Conservation (phyloP, 2,113 vertebrate species). For the Aramus guarauna region DNA sequence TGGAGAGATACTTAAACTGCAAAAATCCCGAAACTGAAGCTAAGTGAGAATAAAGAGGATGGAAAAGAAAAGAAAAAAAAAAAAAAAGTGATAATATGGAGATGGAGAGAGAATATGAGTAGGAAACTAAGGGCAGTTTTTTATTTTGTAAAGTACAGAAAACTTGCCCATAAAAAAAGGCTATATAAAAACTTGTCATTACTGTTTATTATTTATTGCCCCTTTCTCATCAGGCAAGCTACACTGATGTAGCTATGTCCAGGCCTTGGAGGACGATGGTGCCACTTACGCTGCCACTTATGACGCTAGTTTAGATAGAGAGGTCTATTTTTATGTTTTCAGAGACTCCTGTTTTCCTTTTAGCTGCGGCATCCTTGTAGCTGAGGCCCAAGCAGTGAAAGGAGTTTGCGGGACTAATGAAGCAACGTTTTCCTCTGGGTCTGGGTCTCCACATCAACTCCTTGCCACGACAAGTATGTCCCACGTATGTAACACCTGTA, state of each 20-base stretch:
- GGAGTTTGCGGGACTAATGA: neutral
- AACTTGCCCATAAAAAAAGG: neutral
- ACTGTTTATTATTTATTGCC: neutral
- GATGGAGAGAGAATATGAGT: neutral
- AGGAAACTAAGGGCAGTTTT: neutral
- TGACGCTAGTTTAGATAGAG: neutral
- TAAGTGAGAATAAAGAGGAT: neutral
- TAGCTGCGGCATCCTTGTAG: neutral
- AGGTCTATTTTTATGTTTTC: neutral
- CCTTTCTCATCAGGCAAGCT: neutral
- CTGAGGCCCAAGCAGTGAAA: neutral
- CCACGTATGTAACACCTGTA: neutral
- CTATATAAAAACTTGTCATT: neutral
- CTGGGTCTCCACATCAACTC: fast-evolving
- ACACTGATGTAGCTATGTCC: neutral
- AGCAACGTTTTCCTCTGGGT: neutral
- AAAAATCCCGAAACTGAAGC: neutral
- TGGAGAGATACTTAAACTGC: neutral
- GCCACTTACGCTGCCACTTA: neutral
- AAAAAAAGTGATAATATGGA: neutral
- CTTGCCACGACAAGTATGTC: neutral
- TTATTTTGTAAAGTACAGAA: neutral
- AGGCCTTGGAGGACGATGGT: neutral
- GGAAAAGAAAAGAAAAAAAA: neutral
- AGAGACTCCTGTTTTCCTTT: neutral